phyloP scores from a whole-genome alignment of 2,113 vertebrate genomes.

The Vidua chalybeata region DNA sequence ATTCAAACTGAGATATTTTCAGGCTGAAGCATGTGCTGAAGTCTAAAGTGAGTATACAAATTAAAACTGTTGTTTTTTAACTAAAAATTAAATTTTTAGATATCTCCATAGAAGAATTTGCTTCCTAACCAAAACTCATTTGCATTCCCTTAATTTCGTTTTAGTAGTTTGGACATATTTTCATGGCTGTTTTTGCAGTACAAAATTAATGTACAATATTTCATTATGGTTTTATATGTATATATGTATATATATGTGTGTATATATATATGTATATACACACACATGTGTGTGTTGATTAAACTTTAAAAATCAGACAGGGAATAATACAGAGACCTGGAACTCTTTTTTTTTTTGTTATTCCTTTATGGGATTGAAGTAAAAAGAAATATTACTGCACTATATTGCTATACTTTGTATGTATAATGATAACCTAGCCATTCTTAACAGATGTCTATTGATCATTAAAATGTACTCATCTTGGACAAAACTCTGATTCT shows the following conservation, averaged over 20 bases:
- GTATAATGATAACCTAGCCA: not conserved
- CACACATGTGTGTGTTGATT: not conserved
- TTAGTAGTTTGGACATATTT: not conserved
- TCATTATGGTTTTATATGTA: not conserved
- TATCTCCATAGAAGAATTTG: not conserved
- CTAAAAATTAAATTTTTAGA: not conserved
- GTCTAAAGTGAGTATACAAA: constrained; percentile 69
- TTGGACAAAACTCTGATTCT: not conserved
- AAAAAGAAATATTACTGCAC: not conserved
- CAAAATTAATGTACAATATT: not conserved
- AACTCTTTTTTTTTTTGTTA: not conserved
- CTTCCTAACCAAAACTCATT: not conserved
- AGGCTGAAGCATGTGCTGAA: constrained; percentile 72
- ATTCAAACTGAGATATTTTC: constrained; percentile 58
- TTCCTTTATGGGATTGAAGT: not conserved
- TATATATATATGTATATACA: not conserved
- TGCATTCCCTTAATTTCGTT: not conserved
- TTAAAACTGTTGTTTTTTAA: not conserved
- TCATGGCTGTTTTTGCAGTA: not conserved
- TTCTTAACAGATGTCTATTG: not conserved
- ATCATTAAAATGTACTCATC: not conserved
- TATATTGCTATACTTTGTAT: not conserved
- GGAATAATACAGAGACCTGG: not conserved
- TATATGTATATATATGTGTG: not conserved
- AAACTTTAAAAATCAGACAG: not conserved